Base-by-base conservation (phyloP, 2,888 invertebrate species). In the Hipparchia sbordonii region DNA sequence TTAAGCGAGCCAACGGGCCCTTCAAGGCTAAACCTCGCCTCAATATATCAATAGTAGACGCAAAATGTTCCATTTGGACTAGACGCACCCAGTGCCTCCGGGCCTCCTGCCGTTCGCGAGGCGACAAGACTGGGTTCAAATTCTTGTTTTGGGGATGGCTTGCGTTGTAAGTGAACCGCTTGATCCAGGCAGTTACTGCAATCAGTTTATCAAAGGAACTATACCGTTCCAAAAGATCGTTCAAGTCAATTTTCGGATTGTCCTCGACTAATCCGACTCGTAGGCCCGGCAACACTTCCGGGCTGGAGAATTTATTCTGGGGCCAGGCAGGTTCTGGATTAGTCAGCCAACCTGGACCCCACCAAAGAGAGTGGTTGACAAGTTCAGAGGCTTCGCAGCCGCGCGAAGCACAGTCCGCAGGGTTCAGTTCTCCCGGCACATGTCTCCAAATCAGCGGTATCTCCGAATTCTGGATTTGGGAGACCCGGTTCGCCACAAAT, bases 191-290 rank as follows among this genome's bases (percentile, higher is more conserved):
- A 10, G 9, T 39, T 23, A 45, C 61, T 0, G 3, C 12, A 2
- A 61, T 61, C 33, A 61, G 39, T 61, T 61, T 61, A 39, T 61
- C 39, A 6, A 61, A 10, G 12, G 61, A 61, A 10, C 39, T 61
- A 12, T 61, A 61, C 8, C 61, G 10, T 12, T 61, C 61, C 33
- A 59, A 6, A 59, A 59, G 59, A 7, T 6, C 9, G 9, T 10
- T 10, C 9, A 9, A 8, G 10, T 1, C 8, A 9, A 9, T 52
- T 8, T n/a, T n/a, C n/a, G 51, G 10, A 8, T 52, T 52, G 0
- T 52, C 51, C 1, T 1, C 9, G 6, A 9, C 48, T 6, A 48
- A 2, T 48, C 48, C 48, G 6, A 52, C 51, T 52, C 51, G 51
- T 52, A 52, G 10, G 1, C 51, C 51, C 51, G 51, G 51, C 9